Evolutionary conservation across 2,797 vertebrate genomes (phyloP).

Genomic region (Crocodylus rhombifer): DNA sequence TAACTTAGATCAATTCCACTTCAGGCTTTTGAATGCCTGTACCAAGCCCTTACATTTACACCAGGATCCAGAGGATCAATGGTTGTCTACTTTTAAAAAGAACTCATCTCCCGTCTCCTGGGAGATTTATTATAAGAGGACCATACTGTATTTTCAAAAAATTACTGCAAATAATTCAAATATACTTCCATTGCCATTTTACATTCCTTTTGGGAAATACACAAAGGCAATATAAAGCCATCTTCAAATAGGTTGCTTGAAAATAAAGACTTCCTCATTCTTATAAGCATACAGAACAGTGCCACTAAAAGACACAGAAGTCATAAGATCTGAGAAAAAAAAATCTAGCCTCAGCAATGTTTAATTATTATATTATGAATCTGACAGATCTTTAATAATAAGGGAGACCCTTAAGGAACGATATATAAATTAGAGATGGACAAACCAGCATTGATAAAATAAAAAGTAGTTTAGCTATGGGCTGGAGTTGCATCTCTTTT

Average conservation of each 20-base stretch:
- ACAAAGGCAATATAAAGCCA: not conserved
- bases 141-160: fast-evolving
- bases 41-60: too few relatives aligned
- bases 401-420: not conserved
- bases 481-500: not conserved
- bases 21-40: too few relatives aligned
- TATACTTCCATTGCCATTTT: not conserved
- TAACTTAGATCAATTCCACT: too few relatives aligned
- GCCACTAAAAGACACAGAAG: not conserved
- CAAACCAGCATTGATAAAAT: not conserved
- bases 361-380: not conserved
- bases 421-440: not conserved
- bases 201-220: not conserved
- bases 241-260: not conserved
- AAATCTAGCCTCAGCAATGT: not conserved
- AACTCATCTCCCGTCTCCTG: too few relatives aligned
- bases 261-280: not conserved
- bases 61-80: too few relatives aligned
- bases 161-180: not conserved
- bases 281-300: not conserved
- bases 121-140: not conserved
- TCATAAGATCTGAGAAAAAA: not conserved
- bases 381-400: not conserved
- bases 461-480: not conserved
- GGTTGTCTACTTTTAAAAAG: not conserved